Conservation (phyloP, 2,888 invertebrate species). For the Willowsia nigromaculata region DNA sequence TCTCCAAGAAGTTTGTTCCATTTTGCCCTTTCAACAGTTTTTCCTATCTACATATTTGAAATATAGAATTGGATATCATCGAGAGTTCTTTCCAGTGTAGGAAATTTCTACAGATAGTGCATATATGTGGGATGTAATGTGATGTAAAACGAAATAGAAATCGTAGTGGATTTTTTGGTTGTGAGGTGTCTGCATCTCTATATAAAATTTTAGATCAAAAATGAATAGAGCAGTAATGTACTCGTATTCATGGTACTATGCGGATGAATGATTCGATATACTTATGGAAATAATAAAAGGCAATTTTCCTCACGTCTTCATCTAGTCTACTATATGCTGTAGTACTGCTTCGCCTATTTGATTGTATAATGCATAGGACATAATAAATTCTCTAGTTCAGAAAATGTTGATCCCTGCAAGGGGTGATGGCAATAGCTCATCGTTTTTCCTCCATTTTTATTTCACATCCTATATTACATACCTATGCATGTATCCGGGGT, state of each 20-base stretch:
- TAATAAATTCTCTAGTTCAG: neutral
- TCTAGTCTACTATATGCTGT: neutral
- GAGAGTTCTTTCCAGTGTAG: neutral
- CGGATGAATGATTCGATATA: slow-evolving; percentile 12
- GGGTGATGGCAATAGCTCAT: slow-evolving; percentile 1
- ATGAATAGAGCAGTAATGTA: neutral
- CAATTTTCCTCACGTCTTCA: slow-evolving; percentile 55
- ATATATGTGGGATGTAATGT: neutral
- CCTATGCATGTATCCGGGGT: neutral
- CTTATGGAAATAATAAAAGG: slow-evolving; percentile 51
- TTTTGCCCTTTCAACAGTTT: slow-evolving; percentile 54
- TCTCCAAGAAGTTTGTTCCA: slow-evolving; percentile 23
- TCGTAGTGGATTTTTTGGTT: neutral
- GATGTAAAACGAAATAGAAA: neutral
- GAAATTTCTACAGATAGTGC: neutral
- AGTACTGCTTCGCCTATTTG: no score
- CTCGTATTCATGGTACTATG: neutral
- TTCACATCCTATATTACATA: neutral
- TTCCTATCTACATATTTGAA: neutral
- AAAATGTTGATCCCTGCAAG: neutral
- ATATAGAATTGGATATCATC: neutral
- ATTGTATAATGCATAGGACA: neutral
- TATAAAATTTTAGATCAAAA: neutral
- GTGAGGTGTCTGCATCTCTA: neutral
- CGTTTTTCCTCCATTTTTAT: neutral